Conservation (phyloP, 2,797 vertebrate species). For the Trichosurus vulpecula region DNA sequence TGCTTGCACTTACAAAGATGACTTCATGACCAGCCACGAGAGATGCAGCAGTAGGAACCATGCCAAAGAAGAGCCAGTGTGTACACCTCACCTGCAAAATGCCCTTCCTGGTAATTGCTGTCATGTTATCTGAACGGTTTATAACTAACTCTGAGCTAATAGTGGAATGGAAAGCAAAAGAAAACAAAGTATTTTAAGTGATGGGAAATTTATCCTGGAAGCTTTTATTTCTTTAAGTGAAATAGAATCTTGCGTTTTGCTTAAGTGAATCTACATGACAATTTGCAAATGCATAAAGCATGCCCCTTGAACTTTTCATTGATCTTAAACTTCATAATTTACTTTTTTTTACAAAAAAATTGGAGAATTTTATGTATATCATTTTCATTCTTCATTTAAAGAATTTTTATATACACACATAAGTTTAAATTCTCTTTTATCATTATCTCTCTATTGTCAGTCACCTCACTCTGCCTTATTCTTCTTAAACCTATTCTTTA, state of each 20-base stretch:
- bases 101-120: constrained; percentile 79
- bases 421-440: neutral
- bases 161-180: constrained; percentile 44
- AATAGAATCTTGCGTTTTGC: neutral
- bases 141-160: constrained; percentile 28
- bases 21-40: constrained; percentile 79
- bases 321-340: neutral
- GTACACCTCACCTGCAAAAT: constrained; percentile 56
- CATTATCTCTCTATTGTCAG: neutral
- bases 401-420: neutral
- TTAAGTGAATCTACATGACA: neutral
- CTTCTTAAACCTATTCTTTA: neutral
- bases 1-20: constrained; percentile 93
- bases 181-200: constrained; percentile 24
- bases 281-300: neutral
- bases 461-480: neutral
- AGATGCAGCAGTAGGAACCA: constrained; percentile 85
- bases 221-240: neutral
- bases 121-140: constrained; percentile 43
- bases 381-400: neutral
- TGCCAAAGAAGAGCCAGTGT: constrained; percentile 80
- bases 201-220: neutral
- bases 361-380: neutral
- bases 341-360: too few species aligned
- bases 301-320: neutral